phyloP scores from a whole-genome alignment of 1,140 invertebrate species.

The Mamestra configurata region DNA sequence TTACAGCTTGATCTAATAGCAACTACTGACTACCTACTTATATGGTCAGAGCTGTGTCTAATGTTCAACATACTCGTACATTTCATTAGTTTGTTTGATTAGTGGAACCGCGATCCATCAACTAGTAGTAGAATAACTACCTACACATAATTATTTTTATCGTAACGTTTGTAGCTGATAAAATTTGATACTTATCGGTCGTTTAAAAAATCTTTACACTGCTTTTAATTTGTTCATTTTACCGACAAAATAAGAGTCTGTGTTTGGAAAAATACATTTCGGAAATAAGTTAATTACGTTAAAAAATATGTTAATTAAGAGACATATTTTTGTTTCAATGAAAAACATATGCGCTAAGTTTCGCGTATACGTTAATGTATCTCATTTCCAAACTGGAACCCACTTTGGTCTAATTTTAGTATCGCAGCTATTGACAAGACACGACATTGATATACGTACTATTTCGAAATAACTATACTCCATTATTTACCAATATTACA shows the following conservation, averaged over 20 bases:
- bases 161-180: slow-evolving; percentile 9
- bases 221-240: too few species aligned
- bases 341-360: not conserved
- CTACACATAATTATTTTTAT: not conserved
- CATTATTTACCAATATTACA: not conserved
- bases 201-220: not conserved
- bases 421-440: slow-evolving; percentile 11
- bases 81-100: slow-evolving; percentile 8
- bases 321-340: not conserved
- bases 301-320: not conserved
- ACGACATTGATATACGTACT: not conserved
- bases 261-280: too few species aligned
- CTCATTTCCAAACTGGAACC: slow-evolving; percentile 19
- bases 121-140: not conserved
- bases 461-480: slow-evolving; percentile 3
- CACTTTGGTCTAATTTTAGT: slow-evolving; percentile 17
- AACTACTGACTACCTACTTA: not conserved
- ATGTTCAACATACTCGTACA: not conserved
- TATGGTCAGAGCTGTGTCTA: not conserved
- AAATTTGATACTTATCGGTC: not conserved
- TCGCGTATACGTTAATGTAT: not conserved
- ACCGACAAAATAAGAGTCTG: too few species aligned
- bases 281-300: too few species aligned
- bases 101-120: not conserved
- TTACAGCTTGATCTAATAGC: not conserved